phyloP scores from a whole-genome alignment of 1,140 invertebrate genomes.

The Drosophila kepulauana region DNA sequence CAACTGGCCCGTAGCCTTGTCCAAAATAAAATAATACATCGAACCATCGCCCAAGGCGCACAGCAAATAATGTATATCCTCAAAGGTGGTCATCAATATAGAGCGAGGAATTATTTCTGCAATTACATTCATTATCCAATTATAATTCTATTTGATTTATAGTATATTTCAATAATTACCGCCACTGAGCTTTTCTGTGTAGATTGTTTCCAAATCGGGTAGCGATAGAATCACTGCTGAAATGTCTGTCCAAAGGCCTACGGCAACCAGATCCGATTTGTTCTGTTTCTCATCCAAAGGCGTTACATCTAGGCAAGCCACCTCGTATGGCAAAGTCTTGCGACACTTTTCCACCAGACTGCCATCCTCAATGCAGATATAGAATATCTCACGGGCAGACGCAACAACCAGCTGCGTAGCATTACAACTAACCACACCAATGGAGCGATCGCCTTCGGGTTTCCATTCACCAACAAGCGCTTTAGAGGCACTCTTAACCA shows the following conservation, averaged over 20 bases:
- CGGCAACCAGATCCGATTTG: constrained; percentile 92
- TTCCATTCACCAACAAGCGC: constrained; percentile 92
- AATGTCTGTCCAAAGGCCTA: constrained; percentile 99
- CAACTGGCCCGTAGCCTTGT: constrained; percentile 89
- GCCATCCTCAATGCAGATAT: constrained; percentile 92
- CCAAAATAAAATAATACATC: constrained; percentile 97
- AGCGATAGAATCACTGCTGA: constrained; percentile 94
- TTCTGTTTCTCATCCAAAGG: constrained; percentile 89
- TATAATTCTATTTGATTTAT: neutral
- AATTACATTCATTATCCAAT: constrained; percentile 56
- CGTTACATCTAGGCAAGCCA: constrained; percentile 98
- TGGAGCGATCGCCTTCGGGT: constrained; percentile 90
- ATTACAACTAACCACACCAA: constrained; percentile 96
- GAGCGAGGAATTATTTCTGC: constrained; percentile 97
- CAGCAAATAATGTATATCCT: constrained; percentile 95
- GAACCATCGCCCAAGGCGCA: constrained; percentile 98
- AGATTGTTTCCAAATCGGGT: constrained; percentile 91
- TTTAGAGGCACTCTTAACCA: constrained; percentile 89
- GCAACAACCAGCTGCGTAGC: constrained; percentile 94
- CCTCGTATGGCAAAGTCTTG: constrained; percentile 88
- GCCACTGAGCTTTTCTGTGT: constrained; percentile 95
- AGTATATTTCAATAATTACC: constrained; percentile 39
- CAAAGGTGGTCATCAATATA: constrained; percentile 97
- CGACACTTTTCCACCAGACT: constrained; percentile 87
- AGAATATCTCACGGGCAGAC: constrained; percentile 94